Evolutionary conservation across 1,140 invertebrate genomes (phyloP).

Genomic region (Eciton burchellii): DNA sequence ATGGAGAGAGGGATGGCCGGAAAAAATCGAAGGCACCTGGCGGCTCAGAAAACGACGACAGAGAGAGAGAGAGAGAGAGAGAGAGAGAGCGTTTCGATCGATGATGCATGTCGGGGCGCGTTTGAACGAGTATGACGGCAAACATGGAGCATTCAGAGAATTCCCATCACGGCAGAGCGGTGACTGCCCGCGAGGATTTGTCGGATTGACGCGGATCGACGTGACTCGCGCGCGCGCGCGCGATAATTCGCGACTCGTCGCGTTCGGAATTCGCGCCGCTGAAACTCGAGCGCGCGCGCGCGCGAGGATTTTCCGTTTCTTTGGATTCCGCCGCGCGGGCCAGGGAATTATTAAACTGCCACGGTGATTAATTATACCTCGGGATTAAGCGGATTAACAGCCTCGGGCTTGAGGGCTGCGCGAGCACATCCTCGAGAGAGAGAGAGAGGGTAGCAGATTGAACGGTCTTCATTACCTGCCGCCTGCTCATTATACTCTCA

Average conservation of each 20-base stretch:
- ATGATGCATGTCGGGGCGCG: neutral
- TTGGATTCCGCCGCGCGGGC: slow-evolving; percentile 30
- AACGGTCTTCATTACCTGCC: slow-evolving; percentile 80
- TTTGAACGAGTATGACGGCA: slow-evolving; percentile 10
- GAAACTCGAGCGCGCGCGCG: too few relatives aligned
- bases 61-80: too few relatives aligned
- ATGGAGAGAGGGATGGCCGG: neutral
- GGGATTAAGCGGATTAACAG: slow-evolving; percentile 75
- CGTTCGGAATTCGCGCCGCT: neutral
- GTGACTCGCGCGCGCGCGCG: slow-evolving; percentile 11
- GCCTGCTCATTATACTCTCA: slow-evolving; percentile 79
- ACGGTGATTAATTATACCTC: slow-evolving; percentile 77
- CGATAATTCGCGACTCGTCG: slow-evolving; percentile 30
- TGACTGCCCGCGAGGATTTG: slow-evolving; percentile 24
- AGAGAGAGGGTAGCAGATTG: slow-evolving; percentile 71
- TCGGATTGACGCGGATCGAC: slow-evolving; percentile 24
- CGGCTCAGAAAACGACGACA: slow-evolving; percentile 9
- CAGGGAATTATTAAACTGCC: slow-evolving; percentile 73
- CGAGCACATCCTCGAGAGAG: slow-evolving; percentile 64
- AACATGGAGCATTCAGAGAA: neutral
- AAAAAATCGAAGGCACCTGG: slow-evolving; percentile 51
- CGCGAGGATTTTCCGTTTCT: slow-evolving; percentile 25
- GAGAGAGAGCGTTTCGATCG: slow-evolving; percentile 12
- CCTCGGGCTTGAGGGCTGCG: slow-evolving; percentile 58
- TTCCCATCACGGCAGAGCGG: slow-evolving; percentile 12